These are phyloP conservation scores for Heteromormyrus szaboi DNA, from an alignment of 2,797 vertebrate genomes.

Conservation along the genomic window DNA sequence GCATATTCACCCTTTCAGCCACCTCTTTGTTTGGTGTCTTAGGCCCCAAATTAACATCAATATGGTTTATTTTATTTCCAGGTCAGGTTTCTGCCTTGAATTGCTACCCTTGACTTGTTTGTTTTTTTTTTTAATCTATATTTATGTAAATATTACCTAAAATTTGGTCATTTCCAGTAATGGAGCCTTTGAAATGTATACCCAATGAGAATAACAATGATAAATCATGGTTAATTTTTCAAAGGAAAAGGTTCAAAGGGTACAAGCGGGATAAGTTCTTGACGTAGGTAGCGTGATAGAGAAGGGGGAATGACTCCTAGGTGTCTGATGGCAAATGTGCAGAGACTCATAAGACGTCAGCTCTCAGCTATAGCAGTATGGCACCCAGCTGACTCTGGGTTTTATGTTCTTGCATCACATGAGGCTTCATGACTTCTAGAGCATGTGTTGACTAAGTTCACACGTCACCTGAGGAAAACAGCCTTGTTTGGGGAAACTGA, in stretches of 20 bases:
- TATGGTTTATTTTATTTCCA: neutral
- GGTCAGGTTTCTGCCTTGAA: neutral
- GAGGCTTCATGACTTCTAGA: neutral
- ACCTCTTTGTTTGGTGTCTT: neutral
- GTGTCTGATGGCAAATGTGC: neutral
- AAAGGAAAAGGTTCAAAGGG: neutral
- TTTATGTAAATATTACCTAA: neutral
- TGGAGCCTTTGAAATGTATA: neutral
- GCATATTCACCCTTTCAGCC: neutral
- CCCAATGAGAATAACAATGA: neutral
- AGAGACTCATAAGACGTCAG: neutral
- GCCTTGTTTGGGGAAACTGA: neutral
- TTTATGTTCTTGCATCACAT: neutral
- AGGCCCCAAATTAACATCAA: neutral
- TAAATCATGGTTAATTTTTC: neutral
- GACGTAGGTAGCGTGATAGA: neutral
- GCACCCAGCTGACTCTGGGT: neutral
- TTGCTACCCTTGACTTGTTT: neutral
- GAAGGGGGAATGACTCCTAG: neutral
- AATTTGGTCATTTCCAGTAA: neutral
- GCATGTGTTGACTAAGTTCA: neutral
- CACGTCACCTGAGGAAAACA: neutral
- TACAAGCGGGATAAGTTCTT: neutral
- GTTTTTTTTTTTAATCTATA: neutral
- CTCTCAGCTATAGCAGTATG: neutral